Evolutionary conservation across 2,113 vertebrate genomes (phyloP).

Genomic region (Eclectus roratus): DNA sequence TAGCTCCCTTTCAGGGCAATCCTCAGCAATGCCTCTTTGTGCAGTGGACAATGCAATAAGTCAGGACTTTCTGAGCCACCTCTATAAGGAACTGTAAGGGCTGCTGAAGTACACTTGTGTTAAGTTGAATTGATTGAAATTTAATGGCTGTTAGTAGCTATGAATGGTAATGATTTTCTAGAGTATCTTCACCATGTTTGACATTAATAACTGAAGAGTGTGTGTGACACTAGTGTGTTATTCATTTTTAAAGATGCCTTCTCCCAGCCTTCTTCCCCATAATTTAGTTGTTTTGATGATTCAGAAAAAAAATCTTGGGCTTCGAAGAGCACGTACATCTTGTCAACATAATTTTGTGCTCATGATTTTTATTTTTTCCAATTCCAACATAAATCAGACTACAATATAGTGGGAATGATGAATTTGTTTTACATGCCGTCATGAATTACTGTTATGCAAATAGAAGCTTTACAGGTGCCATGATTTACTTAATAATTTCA

Average conservation of each 20-base stretch:
- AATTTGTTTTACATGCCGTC: constrained; percentile 81
- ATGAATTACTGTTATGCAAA: constrained; percentile 84
- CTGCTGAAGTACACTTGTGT: constrained; percentile 86
- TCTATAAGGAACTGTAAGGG: constrained; percentile 74
- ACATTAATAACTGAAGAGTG: constrained; percentile 78
- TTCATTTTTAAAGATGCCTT: constrained; percentile 67
- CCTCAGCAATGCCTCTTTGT: constrained; percentile 74
- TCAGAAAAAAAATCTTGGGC: constrained; percentile 30
- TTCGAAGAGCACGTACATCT: constrained; percentile 63
- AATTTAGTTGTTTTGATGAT: constrained; percentile 77
- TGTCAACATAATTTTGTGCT: constrained; percentile 77
- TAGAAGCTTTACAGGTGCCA: constrained; percentile 76
- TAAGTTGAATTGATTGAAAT: constrained; percentile 90
- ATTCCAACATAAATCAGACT: constrained; percentile 79
- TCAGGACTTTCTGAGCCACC: constrained; percentile 78
- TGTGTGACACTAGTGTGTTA: constrained; percentile 45
- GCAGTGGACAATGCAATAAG: constrained; percentile 78
- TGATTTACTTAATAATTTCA: constrained; percentile 84
- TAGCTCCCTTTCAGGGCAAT: constrained; percentile 59
- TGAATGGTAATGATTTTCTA: constrained; percentile 87
- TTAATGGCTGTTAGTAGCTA: constrained; percentile 86
- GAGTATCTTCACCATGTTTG: constrained; percentile 77
- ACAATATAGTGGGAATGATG: constrained; percentile 78
- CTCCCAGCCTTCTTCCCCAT: constrained; percentile 59
- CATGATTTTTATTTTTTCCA: constrained; percentile 73